Evolutionary conservation across 2,888 invertebrate species (phyloP).

Genomic region (Pardosa pseudoannulata): DNA sequence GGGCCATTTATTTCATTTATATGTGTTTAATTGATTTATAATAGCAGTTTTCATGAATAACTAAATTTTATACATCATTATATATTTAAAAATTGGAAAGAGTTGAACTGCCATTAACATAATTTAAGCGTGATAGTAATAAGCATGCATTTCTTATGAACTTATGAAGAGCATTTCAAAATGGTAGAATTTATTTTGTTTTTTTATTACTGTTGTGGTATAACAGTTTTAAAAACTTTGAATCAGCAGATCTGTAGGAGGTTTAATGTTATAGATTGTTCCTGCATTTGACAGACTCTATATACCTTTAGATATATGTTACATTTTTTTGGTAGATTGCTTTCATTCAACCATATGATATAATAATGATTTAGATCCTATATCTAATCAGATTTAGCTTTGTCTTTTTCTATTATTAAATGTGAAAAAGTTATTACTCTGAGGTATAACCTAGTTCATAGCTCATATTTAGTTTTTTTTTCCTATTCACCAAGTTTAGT

Average conservation of each 20-base stretch:
- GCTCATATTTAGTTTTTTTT: conserved; percentile 21
- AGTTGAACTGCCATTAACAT: no score
- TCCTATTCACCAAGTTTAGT: neutral
- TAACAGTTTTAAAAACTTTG: neutral
- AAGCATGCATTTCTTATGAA: no score
- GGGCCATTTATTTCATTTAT: no score
- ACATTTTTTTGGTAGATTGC: conserved; percentile 64
- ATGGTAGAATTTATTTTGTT: no score
- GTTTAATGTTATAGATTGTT: conserved; percentile 50
- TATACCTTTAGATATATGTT: conserved; percentile 20
- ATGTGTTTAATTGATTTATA: no score
- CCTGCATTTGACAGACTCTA: conserved; percentile 42
- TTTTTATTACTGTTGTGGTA: neutral
- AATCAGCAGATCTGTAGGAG: conserved; percentile 40
- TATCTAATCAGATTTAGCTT: conserved; percentile 24
- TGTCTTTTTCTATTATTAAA: conserved; percentile 40
- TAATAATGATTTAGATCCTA: conserved; percentile 11
- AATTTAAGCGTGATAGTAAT: no score
- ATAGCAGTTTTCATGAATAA: no score
- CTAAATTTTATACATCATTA: no score
- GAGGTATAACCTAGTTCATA: conserved; percentile 1
- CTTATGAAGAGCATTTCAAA: no score
- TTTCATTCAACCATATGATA: conserved; percentile 41
- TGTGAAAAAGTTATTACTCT: conserved; percentile 18
- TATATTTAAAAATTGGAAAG: no score